Evolutionary conservation across 2,113 vertebrate species (phyloP).

Genomic region (Mesitornis unicolor): DNA sequence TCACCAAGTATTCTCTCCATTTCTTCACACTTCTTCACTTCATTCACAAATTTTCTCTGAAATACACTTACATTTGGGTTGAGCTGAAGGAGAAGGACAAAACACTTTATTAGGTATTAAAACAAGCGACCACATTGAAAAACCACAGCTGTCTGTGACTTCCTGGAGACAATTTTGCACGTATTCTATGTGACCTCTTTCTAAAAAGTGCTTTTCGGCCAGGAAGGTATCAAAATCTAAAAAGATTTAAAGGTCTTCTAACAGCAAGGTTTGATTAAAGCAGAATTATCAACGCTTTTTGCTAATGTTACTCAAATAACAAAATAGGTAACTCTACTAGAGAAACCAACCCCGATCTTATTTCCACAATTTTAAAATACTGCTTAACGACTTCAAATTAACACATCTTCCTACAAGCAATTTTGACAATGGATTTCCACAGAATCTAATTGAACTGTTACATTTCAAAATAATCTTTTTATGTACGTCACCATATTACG

Average conservation of each 20-base stretch:
- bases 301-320: background rate
- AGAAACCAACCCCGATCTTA: background rate
- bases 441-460: background rate
- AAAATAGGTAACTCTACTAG: background rate
- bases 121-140: background rate
- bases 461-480: background rate
- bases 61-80: conserved; percentile 91
- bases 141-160: background rate
- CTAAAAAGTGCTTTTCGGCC: background rate
- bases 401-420: background rate
- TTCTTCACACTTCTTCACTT: conserved; percentile 96
- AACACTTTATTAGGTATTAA: background rate
- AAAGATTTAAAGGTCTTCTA: background rate
- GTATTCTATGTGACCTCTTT: background rate
- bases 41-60: conserved; percentile 94
- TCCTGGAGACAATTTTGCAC: background rate
- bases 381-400: background rate
- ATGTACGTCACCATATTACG: accelerated
- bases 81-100: conserved; percentile 79
- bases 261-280: background rate
- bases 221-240: background rate
- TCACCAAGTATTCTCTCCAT: conserved; percentile 95
- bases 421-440: background rate
- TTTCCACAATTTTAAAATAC: background rate
- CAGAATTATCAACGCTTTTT: background rate